phyloP scores from a whole-genome alignment of 1,140 invertebrate species.

The Drosophila nannoptera region DNA sequence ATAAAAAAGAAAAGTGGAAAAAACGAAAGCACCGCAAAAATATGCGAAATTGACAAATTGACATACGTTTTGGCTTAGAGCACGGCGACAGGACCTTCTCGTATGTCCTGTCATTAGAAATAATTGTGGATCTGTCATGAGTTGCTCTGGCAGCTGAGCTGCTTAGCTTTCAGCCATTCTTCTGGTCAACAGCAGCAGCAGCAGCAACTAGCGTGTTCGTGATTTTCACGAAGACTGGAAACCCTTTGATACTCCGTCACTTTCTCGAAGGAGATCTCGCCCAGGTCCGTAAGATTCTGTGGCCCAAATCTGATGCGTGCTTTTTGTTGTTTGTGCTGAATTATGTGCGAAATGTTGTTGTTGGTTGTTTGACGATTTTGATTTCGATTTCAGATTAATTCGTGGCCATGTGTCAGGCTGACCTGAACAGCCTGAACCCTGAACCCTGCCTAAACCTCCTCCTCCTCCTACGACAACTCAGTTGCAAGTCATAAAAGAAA shows the following conservation, averaged over 20 bases:
- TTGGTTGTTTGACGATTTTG: constrained; percentile 22
- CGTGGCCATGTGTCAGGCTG: constrained; percentile 45
- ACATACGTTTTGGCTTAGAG: constrained; percentile 70
- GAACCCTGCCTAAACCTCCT: no score
- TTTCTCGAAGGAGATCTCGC: no score
- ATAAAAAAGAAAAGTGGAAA: neutral
- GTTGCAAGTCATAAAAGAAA: constrained; percentile 29
- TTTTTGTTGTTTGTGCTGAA: constrained; percentile 47
- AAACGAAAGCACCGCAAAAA: constrained; percentile 45
- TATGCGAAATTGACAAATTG: constrained; percentile 76
- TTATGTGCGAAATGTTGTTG: constrained; percentile 57
- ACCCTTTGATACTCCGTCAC: constrained; percentile 41
- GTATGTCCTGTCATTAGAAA: constrained; percentile 72
- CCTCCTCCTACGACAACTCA: neutral
- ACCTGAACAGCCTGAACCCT: constrained; percentile 12
- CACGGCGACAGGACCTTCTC: constrained; percentile 23
- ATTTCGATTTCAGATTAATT: constrained; percentile 56
- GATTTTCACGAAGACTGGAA: constrained; percentile 61
- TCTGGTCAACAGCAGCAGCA: constrained; percentile 58
- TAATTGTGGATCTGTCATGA: constrained; percentile 57
- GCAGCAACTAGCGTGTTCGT: constrained; percentile 44
- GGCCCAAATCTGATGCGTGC: constrained; percentile 11
- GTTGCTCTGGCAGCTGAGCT: constrained; percentile 35
- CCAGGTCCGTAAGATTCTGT: neutral
- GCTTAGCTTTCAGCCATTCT: constrained; percentile 39